Evolutionary conservation across 2,888 invertebrate genomes (phyloP).

Genomic region (Zeuzera pyrina): DNA sequence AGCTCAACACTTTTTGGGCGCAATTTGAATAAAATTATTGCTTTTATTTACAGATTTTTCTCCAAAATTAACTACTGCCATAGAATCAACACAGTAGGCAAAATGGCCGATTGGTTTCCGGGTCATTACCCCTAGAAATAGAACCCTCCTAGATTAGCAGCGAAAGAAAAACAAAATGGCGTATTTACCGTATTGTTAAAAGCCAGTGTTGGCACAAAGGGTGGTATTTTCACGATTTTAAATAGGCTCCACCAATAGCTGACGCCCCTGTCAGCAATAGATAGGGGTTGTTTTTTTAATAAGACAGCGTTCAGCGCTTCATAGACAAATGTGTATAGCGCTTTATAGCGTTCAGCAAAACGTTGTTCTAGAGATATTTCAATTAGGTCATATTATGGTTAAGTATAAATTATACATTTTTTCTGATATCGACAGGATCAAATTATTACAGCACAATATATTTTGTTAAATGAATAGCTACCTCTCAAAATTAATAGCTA

Average conservation of each 20-base stretch:
- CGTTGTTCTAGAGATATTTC: no score
- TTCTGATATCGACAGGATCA: no score
- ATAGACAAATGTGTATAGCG: slow-evolving; percentile 32
- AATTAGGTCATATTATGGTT: no score
- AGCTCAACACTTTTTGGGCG: no score
- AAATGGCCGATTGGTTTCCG: slow-evolving; percentile 23
- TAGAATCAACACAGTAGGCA: slow-evolving; percentile 15
- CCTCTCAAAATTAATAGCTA: no score
- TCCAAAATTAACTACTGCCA: no score
- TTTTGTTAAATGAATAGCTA: no score
- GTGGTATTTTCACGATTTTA: slow-evolving; percentile 52
- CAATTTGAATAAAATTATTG: no score
- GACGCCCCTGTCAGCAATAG: slow-evolving; percentile 40
- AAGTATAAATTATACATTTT: no score
- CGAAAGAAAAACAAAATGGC: slow-evolving; percentile 50
- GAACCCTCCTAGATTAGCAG: slow-evolving; percentile 52
- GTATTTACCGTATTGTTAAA: slow-evolving; percentile 47
- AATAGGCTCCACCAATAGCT: slow-evolving; percentile 49
- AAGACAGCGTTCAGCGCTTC: slow-evolving; percentile 48
- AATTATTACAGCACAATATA: no score
- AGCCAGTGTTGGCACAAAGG: slow-evolving; percentile 54
- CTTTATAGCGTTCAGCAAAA: slow-evolving; percentile 6
- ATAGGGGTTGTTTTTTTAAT: slow-evolving; percentile 46
- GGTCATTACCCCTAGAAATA: slow-evolving; percentile 46
- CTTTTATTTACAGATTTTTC: no score